Evolutionary conservation across 2,797 vertebrate genomes (phyloP).

Genomic region (Hydrocynus forskahlii): DNA sequence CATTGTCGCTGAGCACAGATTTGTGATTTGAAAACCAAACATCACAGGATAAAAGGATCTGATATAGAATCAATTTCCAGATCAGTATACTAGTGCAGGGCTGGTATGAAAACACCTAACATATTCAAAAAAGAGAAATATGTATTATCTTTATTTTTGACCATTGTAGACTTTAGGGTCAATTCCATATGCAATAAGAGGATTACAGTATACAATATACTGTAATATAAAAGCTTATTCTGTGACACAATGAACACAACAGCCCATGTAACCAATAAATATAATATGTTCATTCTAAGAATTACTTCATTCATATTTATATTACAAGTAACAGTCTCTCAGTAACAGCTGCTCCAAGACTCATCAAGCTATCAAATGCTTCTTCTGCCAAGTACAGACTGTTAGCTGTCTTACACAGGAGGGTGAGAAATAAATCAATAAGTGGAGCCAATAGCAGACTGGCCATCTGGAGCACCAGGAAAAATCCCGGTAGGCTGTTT

Average conservation of each 20-base stretch:
- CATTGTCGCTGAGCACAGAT: conserved; percentile 28
- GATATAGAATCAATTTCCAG: neutral
- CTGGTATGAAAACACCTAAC: neutral
- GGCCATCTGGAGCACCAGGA: conserved; percentile 48
- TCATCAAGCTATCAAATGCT: conserved; percentile 52
- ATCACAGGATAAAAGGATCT: neutral
- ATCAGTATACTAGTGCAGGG: neutral
- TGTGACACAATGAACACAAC: neutral
- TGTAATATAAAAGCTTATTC: neutral
- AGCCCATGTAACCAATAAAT: conserved; percentile 21
- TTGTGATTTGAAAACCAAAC: conserved; percentile 13
- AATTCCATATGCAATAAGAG: neutral
- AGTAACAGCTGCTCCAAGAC: conserved; percentile 40
- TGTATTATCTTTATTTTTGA: neutral
- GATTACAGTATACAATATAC: neutral
- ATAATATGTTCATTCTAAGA: neutral
- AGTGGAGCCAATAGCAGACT: conserved; percentile 51
- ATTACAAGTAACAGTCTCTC: conserved; percentile 47
- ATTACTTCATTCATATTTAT: conserved; percentile 53
- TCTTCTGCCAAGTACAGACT: conserved; percentile 52
- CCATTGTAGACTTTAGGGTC: neutral
- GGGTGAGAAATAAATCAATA: conserved; percentile 61
- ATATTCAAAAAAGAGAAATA: neutral
- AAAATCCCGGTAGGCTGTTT: conserved; percentile 41
- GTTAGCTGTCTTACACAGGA: conserved; percentile 58